Base-by-base conservation (phyloP, 2,113 vertebrate genomes). In the Delphinus delphis region DNA sequence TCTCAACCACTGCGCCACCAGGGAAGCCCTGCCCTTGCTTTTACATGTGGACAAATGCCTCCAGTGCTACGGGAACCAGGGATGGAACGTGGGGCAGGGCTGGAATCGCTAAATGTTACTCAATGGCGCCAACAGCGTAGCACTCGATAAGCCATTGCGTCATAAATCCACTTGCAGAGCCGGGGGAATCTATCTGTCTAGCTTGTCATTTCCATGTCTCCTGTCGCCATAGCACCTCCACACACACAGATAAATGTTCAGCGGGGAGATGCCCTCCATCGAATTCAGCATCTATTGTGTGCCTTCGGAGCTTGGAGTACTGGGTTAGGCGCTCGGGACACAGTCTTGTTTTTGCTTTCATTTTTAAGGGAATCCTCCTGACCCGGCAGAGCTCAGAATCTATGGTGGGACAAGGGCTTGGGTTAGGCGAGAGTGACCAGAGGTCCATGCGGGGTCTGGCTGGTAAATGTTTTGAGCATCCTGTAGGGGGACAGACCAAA, bases 91-190 rank as follows among this genome's bases (percentile, higher is more conserved):
- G 8, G 15, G 17, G 14, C 38, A 53, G 82, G n/a, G 14, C 65
- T 6, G 60, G 65, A n/a, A 53, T 58, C 4, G 23, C 58, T 88
- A 4, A 50, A 9, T 14, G 68, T 55, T 31, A 2, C 28, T 85
- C 17, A 68, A n/a, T 0, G 2, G 9, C 0, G 1, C 44, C 0
- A 4, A 36, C 63, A 41, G 71, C 0, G 0, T 6, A 26, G 85
- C 50, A 6, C 55, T 88, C 3, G 18, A 26, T 12, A 33, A 9
- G 31, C 77, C 41, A 26, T 1, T 6, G 28, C 47, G 53, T 85
- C 97, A 60, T 15, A 88, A 88, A 68, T 65, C 60, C 38, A 67
- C 28, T 21, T 0, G 5, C 44, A 11, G 79, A 87, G 84, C 74
- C 41, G 17, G 67, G 65, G 79, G 44, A 44, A 50, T 60, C 60